These are phyloP conservation scores for Streblospio benedicti DNA, from an alignment of 1,140 invertebrate species.

Conservation along the genomic window DNA sequence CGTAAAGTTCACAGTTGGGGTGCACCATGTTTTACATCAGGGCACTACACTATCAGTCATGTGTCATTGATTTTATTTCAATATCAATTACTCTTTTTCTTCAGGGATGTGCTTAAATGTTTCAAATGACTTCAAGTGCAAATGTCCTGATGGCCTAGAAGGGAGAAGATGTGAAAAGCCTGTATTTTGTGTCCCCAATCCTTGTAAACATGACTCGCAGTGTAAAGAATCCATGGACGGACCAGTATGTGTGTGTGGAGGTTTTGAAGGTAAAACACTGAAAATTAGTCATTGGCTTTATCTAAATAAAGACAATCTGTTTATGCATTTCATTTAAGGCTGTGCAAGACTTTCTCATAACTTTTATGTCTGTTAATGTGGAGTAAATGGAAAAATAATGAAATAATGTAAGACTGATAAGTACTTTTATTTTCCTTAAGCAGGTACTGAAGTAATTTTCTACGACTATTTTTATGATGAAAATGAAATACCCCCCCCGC, in stretches of 20 bases:
- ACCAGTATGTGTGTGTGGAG: slow-evolving; percentile 21
- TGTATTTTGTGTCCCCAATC: slow-evolving; percentile 66
- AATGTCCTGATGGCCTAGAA: slow-evolving; percentile 59
- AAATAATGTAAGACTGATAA: neutral
- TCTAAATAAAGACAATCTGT: neutral
- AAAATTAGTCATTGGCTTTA: neutral
- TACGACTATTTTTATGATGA: neutral
- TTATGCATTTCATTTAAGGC: neutral
- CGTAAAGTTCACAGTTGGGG: too few species aligned
- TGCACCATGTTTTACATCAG: neutral
- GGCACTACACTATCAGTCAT: neutral
- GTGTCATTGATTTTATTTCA: neutral
- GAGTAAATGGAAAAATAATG: neutral
- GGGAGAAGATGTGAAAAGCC: slow-evolving; percentile 78
- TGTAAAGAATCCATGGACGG: slow-evolving; percentile 63
- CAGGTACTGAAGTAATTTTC: neutral
- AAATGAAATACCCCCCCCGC: neutral
- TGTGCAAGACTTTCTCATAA: neutral
- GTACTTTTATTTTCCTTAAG: neutral
- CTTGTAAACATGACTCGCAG: slow-evolving; percentile 67
- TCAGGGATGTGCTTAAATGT: neutral
- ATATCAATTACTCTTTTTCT: neutral
- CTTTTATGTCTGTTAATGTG: too few species aligned
- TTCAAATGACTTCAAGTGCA: slow-evolving; percentile 51
- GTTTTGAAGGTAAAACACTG: slow-evolving; percentile 3